phyloP scores from a whole-genome alignment of 2,797 vertebrate species.

The Masticophis lateralis region DNA sequence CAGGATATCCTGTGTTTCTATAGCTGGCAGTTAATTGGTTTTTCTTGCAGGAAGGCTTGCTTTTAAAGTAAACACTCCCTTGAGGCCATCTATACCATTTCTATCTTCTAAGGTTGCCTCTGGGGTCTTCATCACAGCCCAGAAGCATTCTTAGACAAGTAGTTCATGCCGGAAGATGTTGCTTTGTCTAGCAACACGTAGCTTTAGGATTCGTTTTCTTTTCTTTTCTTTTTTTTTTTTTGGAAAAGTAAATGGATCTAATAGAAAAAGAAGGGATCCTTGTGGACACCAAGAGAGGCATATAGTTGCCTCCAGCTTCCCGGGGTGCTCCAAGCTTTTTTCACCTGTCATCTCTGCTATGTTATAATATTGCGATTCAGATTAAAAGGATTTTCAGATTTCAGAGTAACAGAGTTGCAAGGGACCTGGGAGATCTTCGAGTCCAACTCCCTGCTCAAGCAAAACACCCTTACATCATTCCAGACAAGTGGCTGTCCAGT shows the following conservation, averaged over 20 bases:
- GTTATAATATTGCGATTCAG: not conserved
- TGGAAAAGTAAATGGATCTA: not conserved
- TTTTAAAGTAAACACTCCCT: not conserved
- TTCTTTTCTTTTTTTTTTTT: not conserved
- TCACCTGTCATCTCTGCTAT: not conserved
- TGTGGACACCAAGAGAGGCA: not conserved
- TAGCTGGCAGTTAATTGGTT: not conserved
- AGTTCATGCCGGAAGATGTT: not conserved
- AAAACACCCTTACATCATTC: not conserved
- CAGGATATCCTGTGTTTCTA: not conserved
- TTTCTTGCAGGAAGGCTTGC: not conserved
- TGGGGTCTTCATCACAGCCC: not conserved
- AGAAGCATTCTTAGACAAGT: not conserved
- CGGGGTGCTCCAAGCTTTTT: not conserved
- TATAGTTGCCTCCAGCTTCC: no score
- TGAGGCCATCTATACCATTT: not conserved
- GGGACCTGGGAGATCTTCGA: not conserved
- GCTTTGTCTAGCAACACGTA: not conserved
- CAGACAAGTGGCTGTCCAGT: no score
- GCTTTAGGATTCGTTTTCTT: not conserved
- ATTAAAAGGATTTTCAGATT: not conserved
- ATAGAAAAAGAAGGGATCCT: not conserved
- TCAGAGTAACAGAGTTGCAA: not conserved
- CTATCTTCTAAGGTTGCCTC: not conserved
- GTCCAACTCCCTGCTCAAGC: not conserved